Evolutionary conservation across 2,113 vertebrate species (phyloP).

Genomic region (Notarius lentiginosus): DNA sequence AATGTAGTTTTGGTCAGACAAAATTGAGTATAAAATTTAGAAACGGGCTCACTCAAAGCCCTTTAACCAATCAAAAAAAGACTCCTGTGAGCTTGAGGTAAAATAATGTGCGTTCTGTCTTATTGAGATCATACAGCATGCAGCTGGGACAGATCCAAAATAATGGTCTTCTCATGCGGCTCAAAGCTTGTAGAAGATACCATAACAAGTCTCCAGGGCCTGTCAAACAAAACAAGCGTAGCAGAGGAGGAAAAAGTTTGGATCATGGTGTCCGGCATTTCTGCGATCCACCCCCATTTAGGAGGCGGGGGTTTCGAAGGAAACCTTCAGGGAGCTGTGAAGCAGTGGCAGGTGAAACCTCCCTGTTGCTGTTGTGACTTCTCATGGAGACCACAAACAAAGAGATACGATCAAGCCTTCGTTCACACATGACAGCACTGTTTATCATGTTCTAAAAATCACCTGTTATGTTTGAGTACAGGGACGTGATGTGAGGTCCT

Average conservation of each 20-base stretch:
- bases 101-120: constrained; percentile 1
- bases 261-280: constrained; percentile 60
- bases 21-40: neutral
- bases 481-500: neutral
- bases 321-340: constrained; percentile 72
- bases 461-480: neutral
- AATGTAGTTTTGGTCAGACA: neutral
- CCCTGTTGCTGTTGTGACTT: constrained; percentile 65
- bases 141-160: constrained; percentile 24
- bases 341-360: constrained; percentile 76
- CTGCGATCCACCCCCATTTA: constrained; percentile 78
- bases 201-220: constrained; percentile 53
- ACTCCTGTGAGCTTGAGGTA: neutral
- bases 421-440: constrained; percentile 19
- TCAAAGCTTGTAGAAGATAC: constrained; percentile 55
- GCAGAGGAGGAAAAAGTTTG: constrained; percentile 14
- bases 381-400: constrained; percentile 67
- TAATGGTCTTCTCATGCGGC: constrained; percentile 64
- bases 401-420: constrained; percentile 56
- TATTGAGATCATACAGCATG: constrained; percentile 43
- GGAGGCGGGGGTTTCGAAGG: constrained; percentile 70
- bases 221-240: constrained; percentile 59
- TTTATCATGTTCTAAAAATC: constrained; percentile 16
- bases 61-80: neutral
- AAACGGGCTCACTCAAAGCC: neutral